Percentiles rank a stretch among this genome's conserved stretches.
phyloP scores from a whole-genome alignment of 2,888 invertebrate genomes.

The Folsomia manolachei region DNA sequence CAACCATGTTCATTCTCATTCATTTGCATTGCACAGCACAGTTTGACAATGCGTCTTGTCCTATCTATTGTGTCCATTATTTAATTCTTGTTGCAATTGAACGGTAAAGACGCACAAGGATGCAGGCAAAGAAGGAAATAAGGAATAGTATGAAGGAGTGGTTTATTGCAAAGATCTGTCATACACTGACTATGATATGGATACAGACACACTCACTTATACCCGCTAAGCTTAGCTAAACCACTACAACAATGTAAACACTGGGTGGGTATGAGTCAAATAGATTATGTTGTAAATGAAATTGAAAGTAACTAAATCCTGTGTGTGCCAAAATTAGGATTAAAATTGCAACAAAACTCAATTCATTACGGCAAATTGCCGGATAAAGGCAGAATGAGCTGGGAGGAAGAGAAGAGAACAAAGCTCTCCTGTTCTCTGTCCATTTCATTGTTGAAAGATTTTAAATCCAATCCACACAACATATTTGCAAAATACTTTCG shows the following conservation, averaged over 20 bases:
- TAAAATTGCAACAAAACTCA: constrained; percentile 3
- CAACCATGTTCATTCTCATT: not conserved
- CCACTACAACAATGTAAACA: not conserved
- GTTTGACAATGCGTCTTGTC: not conserved
- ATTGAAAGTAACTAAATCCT: not conserved
- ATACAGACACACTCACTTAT: not conserved
- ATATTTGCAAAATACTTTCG: too few relatives aligned
- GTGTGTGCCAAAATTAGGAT: not conserved
- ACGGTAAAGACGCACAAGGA: too few relatives aligned
- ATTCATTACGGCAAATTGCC: not conserved
- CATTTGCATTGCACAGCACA: too few relatives aligned
- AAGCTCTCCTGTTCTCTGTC: too few relatives aligned
- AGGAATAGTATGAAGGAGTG: too few relatives aligned
- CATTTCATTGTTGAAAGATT: not conserved
- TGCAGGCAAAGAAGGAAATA: not conserved
- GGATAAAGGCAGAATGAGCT: constrained; percentile 7
- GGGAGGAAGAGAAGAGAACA: too few relatives aligned
- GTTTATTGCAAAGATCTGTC: not conserved
- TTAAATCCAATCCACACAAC: too few relatives aligned
- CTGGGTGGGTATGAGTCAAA: not conserved
- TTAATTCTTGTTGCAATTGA: not conserved
- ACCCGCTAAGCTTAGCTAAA: too few relatives aligned
- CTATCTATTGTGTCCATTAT: not conserved
- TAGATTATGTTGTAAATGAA: constrained; percentile 2
- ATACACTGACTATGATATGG: too few relatives aligned